A percentile compares a stretch with the other conserved stretches of the same genome.
Conservation (phyloP, 2,888 invertebrate genomes). For the Electrophaes corylata region DNA sequence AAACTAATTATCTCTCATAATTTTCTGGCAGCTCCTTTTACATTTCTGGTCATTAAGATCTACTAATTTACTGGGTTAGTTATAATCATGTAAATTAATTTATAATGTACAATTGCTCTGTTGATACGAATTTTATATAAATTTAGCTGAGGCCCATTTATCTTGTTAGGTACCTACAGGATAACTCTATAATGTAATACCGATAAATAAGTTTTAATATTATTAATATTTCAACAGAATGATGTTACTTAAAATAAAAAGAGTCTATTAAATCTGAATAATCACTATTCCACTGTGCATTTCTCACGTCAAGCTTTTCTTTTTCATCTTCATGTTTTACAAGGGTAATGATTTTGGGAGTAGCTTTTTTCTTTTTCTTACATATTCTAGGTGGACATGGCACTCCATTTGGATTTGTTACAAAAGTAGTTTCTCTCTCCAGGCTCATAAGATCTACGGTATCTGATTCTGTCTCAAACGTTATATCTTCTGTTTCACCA, state of each 20-base stretch:
- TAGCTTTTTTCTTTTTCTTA: conserved; percentile 14
- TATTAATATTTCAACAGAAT: no score
- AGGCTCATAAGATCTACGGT: not conserved
- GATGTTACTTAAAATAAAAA: conserved; percentile 6
- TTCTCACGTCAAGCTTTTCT: conserved; percentile 2
- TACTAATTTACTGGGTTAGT: no score
- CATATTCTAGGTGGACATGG: conserved; percentile 31
- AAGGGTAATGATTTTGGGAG: conserved; percentile 9
- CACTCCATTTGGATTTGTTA: conserved; percentile 12
- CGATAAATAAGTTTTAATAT: no score
- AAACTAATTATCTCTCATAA: no score
- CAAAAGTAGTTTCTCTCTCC: not conserved
- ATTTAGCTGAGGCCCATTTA: no score
- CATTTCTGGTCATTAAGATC: no score
- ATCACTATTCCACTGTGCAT: conserved; percentile 13
- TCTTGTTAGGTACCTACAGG: no score
- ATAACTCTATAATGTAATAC: not conserved
- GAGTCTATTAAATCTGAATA: conserved; percentile 16
- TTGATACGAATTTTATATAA: no score
- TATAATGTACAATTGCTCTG: not conserved
- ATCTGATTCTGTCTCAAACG: conserved; percentile 3
- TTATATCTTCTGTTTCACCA: conserved; percentile 17
- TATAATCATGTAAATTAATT: not conserved
- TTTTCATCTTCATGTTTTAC: not conserved
- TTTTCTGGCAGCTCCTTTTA: no score